phyloP scores from a whole-genome alignment of 2,888 invertebrate genomes.

The Pherbina coryleti region DNA sequence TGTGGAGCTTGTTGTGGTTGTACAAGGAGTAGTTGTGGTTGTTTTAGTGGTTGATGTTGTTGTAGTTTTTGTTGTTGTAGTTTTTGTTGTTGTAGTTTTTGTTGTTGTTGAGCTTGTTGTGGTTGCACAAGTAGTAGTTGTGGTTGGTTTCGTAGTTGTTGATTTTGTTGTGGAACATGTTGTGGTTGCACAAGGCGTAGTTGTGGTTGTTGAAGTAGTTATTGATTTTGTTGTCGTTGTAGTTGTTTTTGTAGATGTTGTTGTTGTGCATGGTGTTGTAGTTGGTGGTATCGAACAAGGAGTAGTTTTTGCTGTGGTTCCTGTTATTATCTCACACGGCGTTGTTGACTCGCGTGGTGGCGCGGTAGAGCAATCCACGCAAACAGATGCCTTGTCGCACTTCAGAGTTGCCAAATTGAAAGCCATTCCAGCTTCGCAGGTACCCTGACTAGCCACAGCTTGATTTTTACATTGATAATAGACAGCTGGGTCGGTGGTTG shows the following conservation, averaged over 20 bases:
- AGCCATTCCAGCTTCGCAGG: constrained; percentile 40
- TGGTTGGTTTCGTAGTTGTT: constrained; percentile 36
- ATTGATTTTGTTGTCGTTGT: constrained; percentile 1
- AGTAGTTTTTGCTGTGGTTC: background rate
- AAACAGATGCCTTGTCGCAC: constrained; percentile 44
- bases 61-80: constrained; percentile 26
- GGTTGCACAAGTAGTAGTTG: constrained; percentile 34
- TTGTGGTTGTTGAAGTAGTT: constrained; percentile 26
- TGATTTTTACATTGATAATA: constrained; percentile 48
- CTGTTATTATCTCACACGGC: constrained; percentile 23
- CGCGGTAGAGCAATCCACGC: constrained; percentile 4
- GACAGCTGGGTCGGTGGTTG: constrained; percentile 40
- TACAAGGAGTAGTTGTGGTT: background rate
- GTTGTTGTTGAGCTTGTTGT: constrained; percentile 40
- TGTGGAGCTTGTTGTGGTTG: constrained; percentile 26
- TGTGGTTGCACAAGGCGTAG: constrained; percentile 33
- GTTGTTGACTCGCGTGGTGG: constrained; percentile 17
- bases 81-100: constrained; percentile 9
- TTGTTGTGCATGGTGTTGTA: background rate
- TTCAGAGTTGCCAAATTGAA: constrained; percentile 46
- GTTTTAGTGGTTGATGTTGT: constrained; percentile 13
- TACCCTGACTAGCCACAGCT: constrained; percentile 21
- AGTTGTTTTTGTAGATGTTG: constrained; percentile 25
- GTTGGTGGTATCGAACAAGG: background rate
- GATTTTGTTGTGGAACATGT: constrained; percentile 27